Evolutionary conservation across 2,113 vertebrate species (phyloP), one percentile per base, ranked within the genome.

Genomic region (Microcebus tavaratra): DNA sequence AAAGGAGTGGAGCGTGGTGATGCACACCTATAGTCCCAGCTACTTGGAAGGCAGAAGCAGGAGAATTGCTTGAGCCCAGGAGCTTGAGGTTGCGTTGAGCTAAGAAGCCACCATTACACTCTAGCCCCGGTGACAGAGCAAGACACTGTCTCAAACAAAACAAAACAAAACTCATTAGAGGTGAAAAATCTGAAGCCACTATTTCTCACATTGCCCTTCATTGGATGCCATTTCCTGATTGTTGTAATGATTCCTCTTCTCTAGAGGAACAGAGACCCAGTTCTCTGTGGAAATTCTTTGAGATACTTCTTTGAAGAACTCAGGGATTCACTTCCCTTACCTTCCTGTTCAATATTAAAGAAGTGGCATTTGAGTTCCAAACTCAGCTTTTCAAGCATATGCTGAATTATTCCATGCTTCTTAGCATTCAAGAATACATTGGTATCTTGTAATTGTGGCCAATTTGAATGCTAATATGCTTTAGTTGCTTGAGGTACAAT

Each of bases 391-490:
- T 48, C 55, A 72, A n/a, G 88, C n/a, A 70, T 68, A 63, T 59
- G 67, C 63, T 93, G 55, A 95, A 82, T 96, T 89, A 91, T 55
- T 97, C 82, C 45, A 7, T 70, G 79, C 55, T 86, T 78, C 82
- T 83, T 48, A 55, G 36, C 79, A 55, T 86, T 95, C 88, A 94
- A 68, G 82, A 96, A 53, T 59, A 82, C 73, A 55, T 78, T 73
- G 72, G 42, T 94, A 27, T 96, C 81, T 95, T 91, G 36, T 96
- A 88, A 95, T 94, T 88, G 82, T 91, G 92, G 88, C 93, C 85
- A 92, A 72, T 97, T 94, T 94, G 90, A 90, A 72, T 91, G 94
- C 95, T 97, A 97, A 87, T 98, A 86, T 39, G 91, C 82, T 93
- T 95, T 86, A 93, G 91, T 95, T 97, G 70, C 59, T 48, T 93